Conservation (phyloP, 2,113 vertebrate genomes). For the Chaenogobius annularis region DNA sequence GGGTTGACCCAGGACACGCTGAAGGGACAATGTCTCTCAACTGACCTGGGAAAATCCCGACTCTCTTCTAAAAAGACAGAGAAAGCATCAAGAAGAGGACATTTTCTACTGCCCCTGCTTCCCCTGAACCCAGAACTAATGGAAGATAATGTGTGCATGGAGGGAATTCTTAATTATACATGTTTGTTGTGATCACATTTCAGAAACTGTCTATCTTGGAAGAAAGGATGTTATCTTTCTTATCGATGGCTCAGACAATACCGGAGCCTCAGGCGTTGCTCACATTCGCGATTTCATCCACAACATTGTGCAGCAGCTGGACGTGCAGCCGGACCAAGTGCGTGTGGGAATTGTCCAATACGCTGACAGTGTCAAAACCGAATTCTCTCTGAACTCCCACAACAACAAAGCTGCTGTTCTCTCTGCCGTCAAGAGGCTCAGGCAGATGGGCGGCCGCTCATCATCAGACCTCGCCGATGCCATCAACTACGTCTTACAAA, state of each 20-base stretch:
- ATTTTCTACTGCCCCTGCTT: background rate
- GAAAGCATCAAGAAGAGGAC: background rate
- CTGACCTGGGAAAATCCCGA: background rate
- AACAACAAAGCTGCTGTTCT: constrained; percentile 77
- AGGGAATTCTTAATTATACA: background rate
- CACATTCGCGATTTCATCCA: constrained; percentile 91
- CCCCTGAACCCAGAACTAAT: background rate
- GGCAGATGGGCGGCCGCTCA: constrained; percentile 82
- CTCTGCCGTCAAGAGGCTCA: constrained; percentile 81
- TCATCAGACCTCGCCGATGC: constrained; percentile 84
- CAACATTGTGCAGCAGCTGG: constrained; percentile 82
- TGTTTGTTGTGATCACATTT: constrained; percentile 33
- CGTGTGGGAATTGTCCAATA: constrained; percentile 88
- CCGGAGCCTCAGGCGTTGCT: constrained; percentile 72
- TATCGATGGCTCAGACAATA: constrained; percentile 86
- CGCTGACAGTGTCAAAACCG: constrained; percentile 78
- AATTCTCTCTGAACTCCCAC: constrained; percentile 85
- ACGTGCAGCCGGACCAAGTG: constrained; percentile 83
- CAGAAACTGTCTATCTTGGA: constrained; percentile 67
- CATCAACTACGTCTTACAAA: constrained; percentile 81
- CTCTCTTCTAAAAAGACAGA: background rate
- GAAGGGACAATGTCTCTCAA: background rate
- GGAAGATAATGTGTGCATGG: background rate
- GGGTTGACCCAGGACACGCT: background rate
- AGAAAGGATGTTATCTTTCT: constrained; percentile 92